These are phyloP conservation scores for Etheostoma perlongum DNA, from an alignment of 2,797 vertebrate species.

Conservation along the genomic window DNA sequence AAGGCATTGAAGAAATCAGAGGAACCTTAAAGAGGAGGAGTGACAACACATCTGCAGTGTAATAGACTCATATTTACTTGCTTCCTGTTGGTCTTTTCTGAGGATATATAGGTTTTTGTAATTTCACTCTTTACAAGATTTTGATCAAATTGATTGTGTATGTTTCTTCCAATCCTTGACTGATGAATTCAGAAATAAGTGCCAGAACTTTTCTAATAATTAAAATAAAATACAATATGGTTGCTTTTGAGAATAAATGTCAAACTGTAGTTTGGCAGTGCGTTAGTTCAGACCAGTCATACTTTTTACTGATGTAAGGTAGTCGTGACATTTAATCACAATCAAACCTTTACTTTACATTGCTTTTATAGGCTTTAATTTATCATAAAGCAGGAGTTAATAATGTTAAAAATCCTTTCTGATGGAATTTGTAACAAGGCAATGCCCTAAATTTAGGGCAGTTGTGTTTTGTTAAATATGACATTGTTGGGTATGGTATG, in stretches of 20 bases:
- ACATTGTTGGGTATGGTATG: background rate
- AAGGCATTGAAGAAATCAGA: slow-evolving; percentile 75
- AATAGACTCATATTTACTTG: slow-evolving; percentile 4
- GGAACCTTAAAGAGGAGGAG: slow-evolving; percentile 38
- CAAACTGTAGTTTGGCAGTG: background rate
- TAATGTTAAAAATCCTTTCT: background rate
- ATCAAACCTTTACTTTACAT: too few species aligned
- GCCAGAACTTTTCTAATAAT: background rate
- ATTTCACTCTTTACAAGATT: background rate
- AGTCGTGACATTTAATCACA: too few species aligned
- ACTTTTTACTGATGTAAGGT: too few species aligned
- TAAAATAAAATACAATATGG: background rate
- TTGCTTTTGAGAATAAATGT: background rate
- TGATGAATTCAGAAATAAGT: background rate
- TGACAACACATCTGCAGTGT: background rate
- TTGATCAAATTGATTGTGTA: slow-evolving; percentile 4
- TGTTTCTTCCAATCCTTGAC: background rate
- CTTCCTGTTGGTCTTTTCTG: slow-evolving; percentile 35
- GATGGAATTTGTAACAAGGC: background rate
- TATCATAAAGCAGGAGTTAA: background rate
- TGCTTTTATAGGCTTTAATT: background rate
- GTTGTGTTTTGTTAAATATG: background rate
- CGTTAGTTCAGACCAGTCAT: background rate
- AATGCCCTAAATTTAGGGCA: background rate
- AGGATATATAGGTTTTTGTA: background rate